Evolutionary conservation across 2,888 invertebrate genomes (phyloP).

Genomic region (Oxyteleia sp.): DNA sequence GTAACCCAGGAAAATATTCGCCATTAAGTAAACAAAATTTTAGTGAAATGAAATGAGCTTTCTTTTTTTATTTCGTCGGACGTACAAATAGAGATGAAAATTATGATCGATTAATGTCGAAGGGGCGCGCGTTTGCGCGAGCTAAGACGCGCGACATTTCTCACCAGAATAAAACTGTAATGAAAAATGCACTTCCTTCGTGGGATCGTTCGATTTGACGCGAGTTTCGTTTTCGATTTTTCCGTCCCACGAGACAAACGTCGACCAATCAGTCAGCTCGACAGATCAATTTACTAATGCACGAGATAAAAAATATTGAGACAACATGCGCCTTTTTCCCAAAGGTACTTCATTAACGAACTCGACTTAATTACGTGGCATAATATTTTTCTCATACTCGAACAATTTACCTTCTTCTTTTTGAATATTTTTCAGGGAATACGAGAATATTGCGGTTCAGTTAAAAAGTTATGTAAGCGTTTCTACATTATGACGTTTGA

Average conservation of each 20-base stretch:
- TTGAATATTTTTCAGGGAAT: constrained; percentile 32
- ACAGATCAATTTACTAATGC: constrained; percentile 78
- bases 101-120: no score
- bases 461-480: constrained; percentile 15
- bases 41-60: no score
- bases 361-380: constrained; percentile 70
- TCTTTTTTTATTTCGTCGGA: no score
- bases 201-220: constrained; percentile 53
- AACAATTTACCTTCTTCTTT: constrained; percentile 26
- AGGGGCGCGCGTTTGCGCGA: no score
- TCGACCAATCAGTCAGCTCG: constrained; percentile 75
- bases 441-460: constrained; percentile 13
- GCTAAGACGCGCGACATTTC: constrained; percentile 8
- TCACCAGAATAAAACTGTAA: constrained; percentile 20
- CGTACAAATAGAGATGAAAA: no score
- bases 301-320: constrained; percentile 72
- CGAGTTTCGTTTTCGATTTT: constrained; percentile 69
- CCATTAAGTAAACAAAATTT: no score
- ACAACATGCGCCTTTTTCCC: constrained; percentile 63
- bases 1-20: no score
- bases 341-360: constrained; percentile 70
- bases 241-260: constrained; percentile 67
- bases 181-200: constrained; percentile 44
- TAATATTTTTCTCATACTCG: constrained; percentile 63
- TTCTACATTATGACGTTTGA: constrained; percentile 18